These are phyloP conservation scores for Anagyrus pseudococci DNA, from an alignment of 2,888 invertebrate genomes.

Conservation along the genomic window DNA sequence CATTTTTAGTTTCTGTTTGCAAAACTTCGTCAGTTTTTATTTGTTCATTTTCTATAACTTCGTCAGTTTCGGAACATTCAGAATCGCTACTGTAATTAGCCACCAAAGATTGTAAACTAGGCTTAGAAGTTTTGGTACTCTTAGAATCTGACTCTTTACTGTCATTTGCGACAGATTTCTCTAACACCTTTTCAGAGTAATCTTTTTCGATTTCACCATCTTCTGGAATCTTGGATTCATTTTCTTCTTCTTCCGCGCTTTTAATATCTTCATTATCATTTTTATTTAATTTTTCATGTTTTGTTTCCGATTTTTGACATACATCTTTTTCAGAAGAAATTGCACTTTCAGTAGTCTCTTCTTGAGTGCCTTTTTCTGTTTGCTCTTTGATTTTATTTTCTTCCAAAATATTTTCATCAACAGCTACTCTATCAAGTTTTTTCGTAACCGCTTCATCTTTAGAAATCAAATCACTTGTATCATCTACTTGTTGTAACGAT, in stretches of 20 bases:
- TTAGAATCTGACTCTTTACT: slow-evolving; percentile 24
- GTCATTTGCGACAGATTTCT: not conserved
- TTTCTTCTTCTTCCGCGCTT: not conserved
- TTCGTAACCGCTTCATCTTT: not conserved
- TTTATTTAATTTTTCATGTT: not conserved
- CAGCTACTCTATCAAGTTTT: not conserved
- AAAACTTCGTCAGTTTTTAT: not conserved
- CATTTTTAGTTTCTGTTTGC: not conserved
- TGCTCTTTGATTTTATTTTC: slow-evolving; percentile 1
- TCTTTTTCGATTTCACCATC: slow-evolving; percentile 1
- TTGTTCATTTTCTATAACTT: slow-evolving; percentile 21
- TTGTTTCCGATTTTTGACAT: not conserved
- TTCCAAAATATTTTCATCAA: slow-evolving; percentile 10
- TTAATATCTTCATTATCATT: not conserved
- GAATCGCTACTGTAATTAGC: slow-evolving; percentile 35
- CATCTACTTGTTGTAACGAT: not conserved
- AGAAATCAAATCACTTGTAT: not conserved
- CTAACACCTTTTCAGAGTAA: not conserved
- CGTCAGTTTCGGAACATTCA: slow-evolving; percentile 22
- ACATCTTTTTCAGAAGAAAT: not conserved
- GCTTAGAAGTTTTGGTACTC: slow-evolving; percentile 14
- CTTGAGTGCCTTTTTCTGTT: no score
- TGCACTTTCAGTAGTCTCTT: slow-evolving; percentile 12
- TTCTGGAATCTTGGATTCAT: not conserved
- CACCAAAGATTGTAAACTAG: slow-evolving; percentile 30